phyloP scores from a whole-genome alignment of 1,140 invertebrate genomes.

The Penaeus japonicus region DNA sequence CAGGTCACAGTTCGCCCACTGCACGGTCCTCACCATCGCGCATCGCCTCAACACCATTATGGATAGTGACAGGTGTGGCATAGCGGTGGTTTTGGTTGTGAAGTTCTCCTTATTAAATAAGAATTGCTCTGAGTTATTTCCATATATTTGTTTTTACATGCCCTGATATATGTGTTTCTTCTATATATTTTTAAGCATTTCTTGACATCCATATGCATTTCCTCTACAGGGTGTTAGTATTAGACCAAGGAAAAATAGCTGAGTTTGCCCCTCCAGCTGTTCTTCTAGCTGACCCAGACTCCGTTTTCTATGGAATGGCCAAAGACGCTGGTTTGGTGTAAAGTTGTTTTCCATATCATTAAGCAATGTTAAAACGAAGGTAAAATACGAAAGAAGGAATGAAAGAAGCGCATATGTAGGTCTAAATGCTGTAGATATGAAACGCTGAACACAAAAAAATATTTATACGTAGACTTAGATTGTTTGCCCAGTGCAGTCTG shows the following conservation, averaged over 20 bases:
- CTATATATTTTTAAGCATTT: not conserved
- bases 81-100: too few relatives aligned
- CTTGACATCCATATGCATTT: not conserved
- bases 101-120: too few relatives aligned
- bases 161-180: too few relatives aligned
- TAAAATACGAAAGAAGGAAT: too few relatives aligned
- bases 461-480: too few relatives aligned
- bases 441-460: too few relatives aligned
- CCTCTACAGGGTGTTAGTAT: constrained; percentile 79
- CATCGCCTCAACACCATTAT: constrained; percentile 92
- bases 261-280: constrained; percentile 82
- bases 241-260: constrained; percentile 83
- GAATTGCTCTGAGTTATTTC: too few relatives aligned
- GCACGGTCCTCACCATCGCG: constrained; percentile 93
- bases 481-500: too few relatives aligned
- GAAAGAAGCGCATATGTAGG: too few relatives aligned
- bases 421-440: too few relatives aligned
- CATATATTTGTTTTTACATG: too few relatives aligned
- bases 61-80: constrained; percentile 64
- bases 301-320: not conserved
- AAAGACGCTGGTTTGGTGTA: not conserved
- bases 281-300: constrained; percentile 70
- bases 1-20: constrained; percentile 83
- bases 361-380: too few relatives aligned
- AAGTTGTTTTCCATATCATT: not conserved